Base-by-base conservation (phyloP, 2,113 vertebrate genomes). In the Desmodus rotundus region DNA sequence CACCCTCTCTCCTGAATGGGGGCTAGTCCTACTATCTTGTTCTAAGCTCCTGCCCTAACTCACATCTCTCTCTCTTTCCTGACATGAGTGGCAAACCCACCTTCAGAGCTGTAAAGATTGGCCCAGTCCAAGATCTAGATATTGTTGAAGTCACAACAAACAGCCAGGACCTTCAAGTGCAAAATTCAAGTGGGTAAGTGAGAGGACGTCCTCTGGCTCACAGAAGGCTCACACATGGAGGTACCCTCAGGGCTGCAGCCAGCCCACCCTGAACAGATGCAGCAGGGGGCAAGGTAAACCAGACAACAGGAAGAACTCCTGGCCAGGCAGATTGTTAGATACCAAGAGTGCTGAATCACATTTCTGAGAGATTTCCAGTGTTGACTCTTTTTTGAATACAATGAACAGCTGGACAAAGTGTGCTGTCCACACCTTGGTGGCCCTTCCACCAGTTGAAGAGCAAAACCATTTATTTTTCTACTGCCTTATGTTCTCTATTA, bases 101-200 rank as follows among this genome's bases (percentile, higher is more conserved):
- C 0, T 98, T 98, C 97, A 43, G 22, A 22, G 93, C 74, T 0
- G 98, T 96, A 94, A 61, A 86, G 38, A 90, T 1, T 0, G 56
- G 65, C 0, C 0, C 5, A 0, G 91, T n/a, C 19, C 98, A 98
- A 87, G 84, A 86, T 0, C 92, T 98, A 92, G 81, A 97, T 14
- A 96, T 98, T 11, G 63, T 77, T 0, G 83, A 96, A 56, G 56
- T 98, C 0, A 68, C 33, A 38, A 96, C 97, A 90, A 94, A 78
- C 65, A 70, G 54, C 0, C 95, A 96, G 68, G 96, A 96, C 82
- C 95, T 99, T 11, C 97, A 70, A 47, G 12, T 97, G 88, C 95
- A 11, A 0, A 97, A 98, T 45, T 70, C 74, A 0, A 98, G 96
- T 61, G 91, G 98, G 98, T 98, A 95, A 98, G 98, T 41, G 58